Conservation (phyloP, 2,113 vertebrate genomes). For the Trichomycterus rosablanca region DNA sequence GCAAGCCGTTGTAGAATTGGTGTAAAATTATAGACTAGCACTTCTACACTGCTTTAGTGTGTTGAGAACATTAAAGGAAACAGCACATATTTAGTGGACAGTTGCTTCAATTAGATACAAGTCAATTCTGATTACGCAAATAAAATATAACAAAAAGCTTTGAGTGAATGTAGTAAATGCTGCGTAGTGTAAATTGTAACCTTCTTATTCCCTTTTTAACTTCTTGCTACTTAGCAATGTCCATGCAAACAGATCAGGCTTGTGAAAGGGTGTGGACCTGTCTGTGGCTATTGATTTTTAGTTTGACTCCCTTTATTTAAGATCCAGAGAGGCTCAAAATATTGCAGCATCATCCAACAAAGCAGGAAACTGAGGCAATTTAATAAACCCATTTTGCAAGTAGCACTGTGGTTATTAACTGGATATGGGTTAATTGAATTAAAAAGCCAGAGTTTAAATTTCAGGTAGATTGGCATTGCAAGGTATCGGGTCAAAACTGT, state of each 20-base stretch:
- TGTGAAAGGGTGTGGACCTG: neutral
- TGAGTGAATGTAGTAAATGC: neutral
- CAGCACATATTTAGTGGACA: no score
- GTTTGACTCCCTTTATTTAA: neutral
- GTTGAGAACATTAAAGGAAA: no score
- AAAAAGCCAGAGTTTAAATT: no score
- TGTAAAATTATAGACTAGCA: no score
- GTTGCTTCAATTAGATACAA: neutral
- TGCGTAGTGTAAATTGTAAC: neutral
- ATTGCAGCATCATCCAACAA: neutral
- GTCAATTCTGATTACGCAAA: slow-evolving; percentile 10
- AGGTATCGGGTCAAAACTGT: no score
- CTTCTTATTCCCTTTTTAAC: slow-evolving; percentile 13
- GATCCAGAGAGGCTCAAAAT: neutral
- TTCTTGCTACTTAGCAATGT: neutral
- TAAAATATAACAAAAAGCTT: neutral
- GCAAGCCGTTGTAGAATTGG: no score
- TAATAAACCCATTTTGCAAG: no score
- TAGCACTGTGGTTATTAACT: no score
- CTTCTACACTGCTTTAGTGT: no score
- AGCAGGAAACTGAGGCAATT: slow-evolving; percentile 20
- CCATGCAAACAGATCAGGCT: neutral
- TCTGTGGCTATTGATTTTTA: neutral
- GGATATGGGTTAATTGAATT: no score
- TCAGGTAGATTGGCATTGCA: no score